phyloP scores from a whole-genome alignment of 1,140 invertebrate species.

The Drosophila equinoxialis region DNA sequence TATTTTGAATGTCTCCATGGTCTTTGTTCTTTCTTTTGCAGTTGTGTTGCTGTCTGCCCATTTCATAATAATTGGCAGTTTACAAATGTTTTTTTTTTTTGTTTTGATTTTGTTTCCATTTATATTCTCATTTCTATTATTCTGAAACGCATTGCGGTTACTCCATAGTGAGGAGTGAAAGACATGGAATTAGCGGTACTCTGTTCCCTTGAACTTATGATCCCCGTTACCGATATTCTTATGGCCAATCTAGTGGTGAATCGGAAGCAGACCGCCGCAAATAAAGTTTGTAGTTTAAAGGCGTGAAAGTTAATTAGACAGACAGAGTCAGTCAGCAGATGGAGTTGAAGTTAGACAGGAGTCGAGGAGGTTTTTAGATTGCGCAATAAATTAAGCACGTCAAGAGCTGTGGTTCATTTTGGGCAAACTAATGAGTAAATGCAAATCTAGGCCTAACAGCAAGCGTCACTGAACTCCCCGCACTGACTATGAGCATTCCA shows the following conservation, averaged over 20 bases:
- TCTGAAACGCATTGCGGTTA: slow-evolving; percentile 37
- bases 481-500: neutral
- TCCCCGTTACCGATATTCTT: slow-evolving; percentile 45
- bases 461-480: slow-evolving; percentile 1
- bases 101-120: slow-evolving; percentile 70
- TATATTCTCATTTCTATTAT: slow-evolving; percentile 2
- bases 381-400: slow-evolving; percentile 65
- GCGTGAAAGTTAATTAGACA: slow-evolving; percentile 77
- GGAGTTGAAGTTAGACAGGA: slow-evolving; percentile 10
- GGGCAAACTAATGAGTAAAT: slow-evolving; percentile 58
- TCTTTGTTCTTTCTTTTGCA: slow-evolving; percentile 18
- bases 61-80: slow-evolving; percentile 81
- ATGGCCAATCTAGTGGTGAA: slow-evolving; percentile 53
- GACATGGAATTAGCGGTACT: slow-evolving; percentile 52
- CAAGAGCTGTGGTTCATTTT: slow-evolving; percentile 15
- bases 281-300: slow-evolving; percentile 69
- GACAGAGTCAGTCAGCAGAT: slow-evolving; percentile 45
- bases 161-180: slow-evolving; percentile 2
- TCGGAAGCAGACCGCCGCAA: slow-evolving; percentile 54
- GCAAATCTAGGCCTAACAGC: slow-evolving; percentile 43
- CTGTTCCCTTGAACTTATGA: slow-evolving; percentile 62
- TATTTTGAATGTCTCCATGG: slow-evolving; percentile 58
- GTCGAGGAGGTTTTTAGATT: slow-evolving; percentile 19
- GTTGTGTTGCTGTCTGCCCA: slow-evolving; percentile 55
- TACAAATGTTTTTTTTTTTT: slow-evolving; percentile 77